phyloP scores from a whole-genome alignment of 1,140 invertebrate genomes.

The Xylocopa sonorina region DNA sequence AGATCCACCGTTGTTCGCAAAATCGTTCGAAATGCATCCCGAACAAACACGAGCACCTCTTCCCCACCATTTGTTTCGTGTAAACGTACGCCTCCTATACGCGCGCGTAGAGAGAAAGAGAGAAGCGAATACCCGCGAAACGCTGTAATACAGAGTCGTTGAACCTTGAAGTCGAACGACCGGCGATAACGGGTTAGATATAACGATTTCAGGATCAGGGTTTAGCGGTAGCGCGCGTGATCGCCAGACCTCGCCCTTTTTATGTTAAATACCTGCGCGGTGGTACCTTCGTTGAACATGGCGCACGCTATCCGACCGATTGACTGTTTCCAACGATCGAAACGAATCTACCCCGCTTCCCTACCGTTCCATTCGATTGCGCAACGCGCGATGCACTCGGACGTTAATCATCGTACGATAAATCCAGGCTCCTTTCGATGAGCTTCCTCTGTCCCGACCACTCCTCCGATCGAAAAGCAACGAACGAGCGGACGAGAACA shows the following conservation, averaged over 20 bases:
- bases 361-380: background rate
- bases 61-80: background rate
- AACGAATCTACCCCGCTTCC: too few species aligned
- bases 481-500: background rate
- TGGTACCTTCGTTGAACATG: background rate
- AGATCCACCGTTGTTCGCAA: background rate
- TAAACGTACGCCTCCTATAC: background rate
- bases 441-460: background rate
- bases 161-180: background rate
- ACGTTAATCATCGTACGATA: background rate
- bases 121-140: background rate
- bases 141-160: background rate
- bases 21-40: background rate
- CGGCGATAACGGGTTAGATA: too few species aligned
- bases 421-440: background rate
- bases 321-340: background rate
- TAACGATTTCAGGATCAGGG: too few species aligned
- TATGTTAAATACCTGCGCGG: too few species aligned
- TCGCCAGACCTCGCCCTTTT: too few species aligned
- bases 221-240: too few species aligned
- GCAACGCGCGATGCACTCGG: background rate
- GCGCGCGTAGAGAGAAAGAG: background rate
- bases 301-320: background rate
- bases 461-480: slow-evolving; percentile 6
- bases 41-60: background rate